Percentiles rank a stretch among this genome's conserved stretches.
These are phyloP conservation scores for Urocitellus parryii DNA, from an alignment of 2,113 vertebrate species.

Conservation along the genomic window DNA sequence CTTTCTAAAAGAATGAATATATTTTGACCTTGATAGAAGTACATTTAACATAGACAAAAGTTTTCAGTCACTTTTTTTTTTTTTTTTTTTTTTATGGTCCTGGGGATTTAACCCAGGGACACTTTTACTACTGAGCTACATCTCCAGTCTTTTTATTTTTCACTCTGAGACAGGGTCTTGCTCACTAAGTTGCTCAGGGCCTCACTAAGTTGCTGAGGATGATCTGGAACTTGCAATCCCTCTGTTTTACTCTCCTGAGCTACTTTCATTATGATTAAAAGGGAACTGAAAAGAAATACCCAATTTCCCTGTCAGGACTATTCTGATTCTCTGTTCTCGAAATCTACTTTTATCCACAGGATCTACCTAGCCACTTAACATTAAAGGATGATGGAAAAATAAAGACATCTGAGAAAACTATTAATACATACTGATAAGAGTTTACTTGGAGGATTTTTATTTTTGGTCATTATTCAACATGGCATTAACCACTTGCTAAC, in stretches of 20 bases:
- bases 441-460: slow-evolving; percentile 26
- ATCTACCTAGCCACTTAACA: not conserved
- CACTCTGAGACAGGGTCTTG: no score
- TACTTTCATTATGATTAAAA: slow-evolving; percentile 49
- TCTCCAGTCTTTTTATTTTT: no score
- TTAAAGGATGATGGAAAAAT: slow-evolving; percentile 57
- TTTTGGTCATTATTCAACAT: slow-evolving; percentile 63
- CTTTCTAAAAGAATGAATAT: slow-evolving; percentile 16
- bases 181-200: no score
- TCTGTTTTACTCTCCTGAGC: not conserved
- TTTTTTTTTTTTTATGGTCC: no score
- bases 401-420: slow-evolving; percentile 54
- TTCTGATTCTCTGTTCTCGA: slow-evolving; percentile 54
- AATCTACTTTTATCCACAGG: slow-evolving; percentile 35
- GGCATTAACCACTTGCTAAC: not conserved
- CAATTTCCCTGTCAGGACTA: not conserved
- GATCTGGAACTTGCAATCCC: no score
- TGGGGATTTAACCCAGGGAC: no score
- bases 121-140: no score
- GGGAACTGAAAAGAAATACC: not conserved
- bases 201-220: no score
- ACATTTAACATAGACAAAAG: slow-evolving; percentile 37
- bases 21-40: slow-evolving; percentile 27
- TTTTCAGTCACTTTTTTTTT: not conserved
- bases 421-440: slow-evolving; percentile 50